Conservation (phyloP, 2,113 vertebrate species). For the Neogale vison region DNA sequence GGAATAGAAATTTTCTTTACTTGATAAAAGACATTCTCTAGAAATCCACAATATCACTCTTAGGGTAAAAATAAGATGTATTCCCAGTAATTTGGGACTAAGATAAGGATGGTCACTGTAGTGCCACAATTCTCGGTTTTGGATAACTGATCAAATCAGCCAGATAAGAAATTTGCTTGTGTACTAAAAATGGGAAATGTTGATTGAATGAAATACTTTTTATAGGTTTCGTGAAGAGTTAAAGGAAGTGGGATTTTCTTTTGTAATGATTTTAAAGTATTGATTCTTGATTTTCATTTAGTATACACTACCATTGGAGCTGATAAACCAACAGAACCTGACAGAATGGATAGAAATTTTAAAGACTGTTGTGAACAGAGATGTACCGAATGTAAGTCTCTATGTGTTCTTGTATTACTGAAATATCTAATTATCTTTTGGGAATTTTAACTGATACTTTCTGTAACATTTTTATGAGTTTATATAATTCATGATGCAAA, state of each 20-base stretch:
- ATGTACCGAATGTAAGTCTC: constrained; percentile 94
- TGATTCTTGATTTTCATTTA: constrained; percentile 74
- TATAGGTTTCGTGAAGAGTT: neutral
- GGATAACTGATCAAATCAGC: neutral
- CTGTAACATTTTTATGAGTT: neutral
- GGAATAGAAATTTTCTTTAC: neutral
- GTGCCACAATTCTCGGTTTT: neutral
- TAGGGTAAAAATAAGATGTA: neutral
- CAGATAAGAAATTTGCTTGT: neutral
- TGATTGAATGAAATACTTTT: neutral
- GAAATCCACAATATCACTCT: neutral
- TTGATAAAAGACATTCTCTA: neutral
- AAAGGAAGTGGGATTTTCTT: neutral
- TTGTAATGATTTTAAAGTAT: constrained; percentile 53
- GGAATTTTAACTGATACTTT: constrained; percentile 10
- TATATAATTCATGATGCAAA: neutral
- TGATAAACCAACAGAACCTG: constrained; percentile 98
- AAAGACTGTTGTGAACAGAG: constrained; percentile 97
- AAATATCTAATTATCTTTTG: neutral
- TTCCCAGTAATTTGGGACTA: neutral
- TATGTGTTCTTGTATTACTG: neutral
- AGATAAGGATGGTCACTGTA: neutral
- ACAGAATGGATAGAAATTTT: constrained; percentile 99
- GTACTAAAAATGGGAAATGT: neutral
- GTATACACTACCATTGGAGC: constrained; percentile 98